Base-by-base conservation (phyloP, 53 echinoderm and acorn worm species). In the Astropecten irregularis region DNA sequence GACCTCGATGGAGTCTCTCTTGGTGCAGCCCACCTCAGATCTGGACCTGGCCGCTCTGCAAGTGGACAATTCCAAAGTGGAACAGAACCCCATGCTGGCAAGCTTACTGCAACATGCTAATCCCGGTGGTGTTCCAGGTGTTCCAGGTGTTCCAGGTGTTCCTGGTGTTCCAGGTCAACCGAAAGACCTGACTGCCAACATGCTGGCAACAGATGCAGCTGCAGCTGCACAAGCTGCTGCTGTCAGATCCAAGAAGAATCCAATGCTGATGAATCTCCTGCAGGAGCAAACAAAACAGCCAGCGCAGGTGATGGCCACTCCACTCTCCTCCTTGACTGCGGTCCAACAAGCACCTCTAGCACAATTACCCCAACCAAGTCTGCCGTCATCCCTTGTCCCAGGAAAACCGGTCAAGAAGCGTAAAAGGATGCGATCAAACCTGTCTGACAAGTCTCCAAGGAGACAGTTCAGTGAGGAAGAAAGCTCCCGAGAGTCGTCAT, bases 61-160 rank as follows among this genome's bases (percentile, higher is more conserved):
- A 44, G 44, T 39, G 5, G 84, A 84, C 70, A 68, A 68, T 26
- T 68, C 88, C 48, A 96, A 96, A 60, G 87, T 91, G 31, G 71
- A 90, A 10, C 94, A 97, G 83, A 97, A 97, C 79, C 99, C 94
- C 14, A 99, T 99, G 99, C 61, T 99, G 53, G 90, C 92, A 13
- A 95, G 94, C 72, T 66, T 99, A 30, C 79, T 99, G 40, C 91
- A 89, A 77, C 92, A 84, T 48, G 87, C 91, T 2, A 82, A 53
- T 21, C 27, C 57, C 40, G 64, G 63, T 18, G 61, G 85, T 9
- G 67, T 62, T 9, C 65, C 49, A 23, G 58, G 64, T 2, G 49
- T 39, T 22, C 25, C 39, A 4, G 4, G 5, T 10, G 32, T 8
- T 6, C 27, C 3, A 9, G 77, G 56, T 9, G 32, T 3, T n/a